Base-by-base conservation (phyloP, 2,797 vertebrate genomes). In the Hydrophis major region DNA sequence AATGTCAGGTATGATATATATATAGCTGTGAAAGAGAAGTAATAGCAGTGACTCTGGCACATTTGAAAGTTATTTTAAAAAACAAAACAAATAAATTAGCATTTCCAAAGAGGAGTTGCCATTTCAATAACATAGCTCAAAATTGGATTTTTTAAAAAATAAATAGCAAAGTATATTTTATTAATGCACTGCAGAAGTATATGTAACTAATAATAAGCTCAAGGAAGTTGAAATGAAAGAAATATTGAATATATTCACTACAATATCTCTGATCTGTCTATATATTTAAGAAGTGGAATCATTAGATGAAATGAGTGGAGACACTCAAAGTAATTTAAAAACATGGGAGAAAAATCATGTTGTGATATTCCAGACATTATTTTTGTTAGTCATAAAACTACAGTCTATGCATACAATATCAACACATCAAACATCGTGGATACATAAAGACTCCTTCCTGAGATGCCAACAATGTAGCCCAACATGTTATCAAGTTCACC, bases 1-100 rank as follows among this genome's bases (percentile, higher is more conserved):
- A 98, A 97, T 96, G 97, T 97, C 97, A 97, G 96, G 96, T 93
- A 96, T 97, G 97, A 97, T 97, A 97, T 93, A 56, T 97, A 96
- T 94, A 95, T 96, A 96, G 96, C 94, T 96, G 96, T 97, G 97
- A 96, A 97, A 96, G 95, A 96, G 96, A 96, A 96, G 94, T 32
- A 96, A 94, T 94, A 96, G 93, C 28, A 96, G 93, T 94, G 95
- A 93, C 92, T 86, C 91, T 93, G 91, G 96, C 95, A 96, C 94
- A 90, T 96, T 96, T 96, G 93, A 97, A 96, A 96, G 90, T 92
- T 91, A 93, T 97, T 95, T 96, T 96, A 7, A 90, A 93, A 95
- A 97, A 55, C 7, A 55, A 97, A 95, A 87, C 13, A 92, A 55
- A 94, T 87, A 95, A 95, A 94, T 93, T 95, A 93, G 89, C 89